phyloP scores from a whole-genome alignment of 2,113 vertebrate genomes.

The Apaloderma vittatum region DNA sequence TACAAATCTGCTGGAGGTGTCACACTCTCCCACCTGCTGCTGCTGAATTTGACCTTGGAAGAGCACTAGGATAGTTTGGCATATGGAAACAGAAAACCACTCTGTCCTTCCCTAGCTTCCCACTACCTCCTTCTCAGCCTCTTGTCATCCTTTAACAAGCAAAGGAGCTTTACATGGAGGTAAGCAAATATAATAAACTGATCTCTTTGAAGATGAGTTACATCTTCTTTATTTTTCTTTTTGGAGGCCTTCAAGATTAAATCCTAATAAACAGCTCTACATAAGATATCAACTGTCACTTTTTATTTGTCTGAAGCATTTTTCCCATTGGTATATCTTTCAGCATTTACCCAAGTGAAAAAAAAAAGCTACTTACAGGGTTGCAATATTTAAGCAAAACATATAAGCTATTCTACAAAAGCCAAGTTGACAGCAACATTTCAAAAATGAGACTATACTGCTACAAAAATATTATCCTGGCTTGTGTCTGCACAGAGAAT shows the following conservation, averaged over 20 bases:
- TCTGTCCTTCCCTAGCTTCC: not conserved
- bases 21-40: not conserved
- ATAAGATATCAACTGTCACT: constrained; percentile 38
- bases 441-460: constrained; percentile 32
- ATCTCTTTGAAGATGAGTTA: constrained; percentile 31
- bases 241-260: not conserved
- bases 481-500: not conserved
- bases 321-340: constrained; percentile 3
- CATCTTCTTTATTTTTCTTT: not conserved
- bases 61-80: not conserved
- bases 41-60: constrained; percentile 45
- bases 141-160: constrained; percentile 23
- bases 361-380: not conserved
- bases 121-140: not conserved
- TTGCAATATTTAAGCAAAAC: constrained; percentile 35
- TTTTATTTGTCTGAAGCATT: constrained; percentile 49
- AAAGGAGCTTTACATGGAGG: constrained; percentile 22
- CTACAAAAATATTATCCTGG: constrained; percentile 17
- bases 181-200: constrained; percentile 29
- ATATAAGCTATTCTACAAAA: constrained; percentile 9
- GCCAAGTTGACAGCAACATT: not conserved
- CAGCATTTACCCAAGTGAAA: not conserved
- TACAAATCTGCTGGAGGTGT: not conserved
- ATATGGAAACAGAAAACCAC: not conserved
- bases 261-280: constrained; percentile 47